phyloP scores from a whole-genome alignment of 2,113 vertebrate genomes.

The Prochilodus magdalenae region DNA sequence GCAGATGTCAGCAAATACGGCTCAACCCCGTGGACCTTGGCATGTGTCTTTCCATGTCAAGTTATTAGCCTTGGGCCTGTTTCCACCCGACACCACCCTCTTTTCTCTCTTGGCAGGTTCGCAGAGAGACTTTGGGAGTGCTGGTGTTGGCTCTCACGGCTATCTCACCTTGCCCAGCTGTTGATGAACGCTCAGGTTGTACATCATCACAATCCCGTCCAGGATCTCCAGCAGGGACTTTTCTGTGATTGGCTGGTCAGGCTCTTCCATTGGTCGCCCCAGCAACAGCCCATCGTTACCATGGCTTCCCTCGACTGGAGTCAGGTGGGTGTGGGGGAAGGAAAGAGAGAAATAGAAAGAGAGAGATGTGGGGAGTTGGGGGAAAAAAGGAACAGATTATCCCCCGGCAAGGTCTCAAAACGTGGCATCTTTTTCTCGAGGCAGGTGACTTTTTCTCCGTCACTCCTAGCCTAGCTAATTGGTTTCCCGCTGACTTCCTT shows the following conservation, averaged over 20 bases:
- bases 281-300: conserved; percentile 93
- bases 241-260: conserved; percentile 88
- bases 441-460: not conserved
- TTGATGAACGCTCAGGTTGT: conserved; percentile 96
- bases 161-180: conserved; percentile 93
- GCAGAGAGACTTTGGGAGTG: not conserved
- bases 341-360: not conserved
- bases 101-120: not conserved
- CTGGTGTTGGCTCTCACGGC: not conserved
- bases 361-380: not conserved
- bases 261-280: conserved; percentile 90
- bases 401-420: conserved; percentile 36
- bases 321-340: not conserved
- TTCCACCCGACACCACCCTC: not conserved
- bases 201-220: conserved; percentile 97
- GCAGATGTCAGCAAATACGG: not conserved
- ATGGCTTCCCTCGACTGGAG: conserved; percentile 90
- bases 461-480: conserved; percentile 37
- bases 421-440: conserved; percentile 10
- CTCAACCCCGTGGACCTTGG: not conserved
- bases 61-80: not conserved
- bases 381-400: conserved; percentile 27
- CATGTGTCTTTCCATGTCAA: not conserved
- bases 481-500: conserved; percentile 35
- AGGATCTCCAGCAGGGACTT: conserved; percentile 94